phyloP scores from a whole-genome alignment of 2,888 invertebrate genomes.

The Thyatira batis region DNA sequence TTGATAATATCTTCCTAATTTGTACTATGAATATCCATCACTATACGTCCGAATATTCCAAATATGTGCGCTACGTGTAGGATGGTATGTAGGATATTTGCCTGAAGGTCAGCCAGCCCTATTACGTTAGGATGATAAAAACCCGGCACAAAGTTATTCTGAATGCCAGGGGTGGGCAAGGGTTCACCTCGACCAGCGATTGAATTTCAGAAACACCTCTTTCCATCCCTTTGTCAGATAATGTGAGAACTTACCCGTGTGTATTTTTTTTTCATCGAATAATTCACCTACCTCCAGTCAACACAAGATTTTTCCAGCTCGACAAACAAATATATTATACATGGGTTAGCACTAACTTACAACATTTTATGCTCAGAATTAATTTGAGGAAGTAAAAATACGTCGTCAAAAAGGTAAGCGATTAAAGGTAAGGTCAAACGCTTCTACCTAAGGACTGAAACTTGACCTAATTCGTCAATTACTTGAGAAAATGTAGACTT shows the following conservation, averaged over 20 bases:
- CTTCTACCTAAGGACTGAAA: conserved; percentile 1
- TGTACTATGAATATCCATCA: neutral
- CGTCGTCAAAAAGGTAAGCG: neutral
- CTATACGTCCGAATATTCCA: neutral
- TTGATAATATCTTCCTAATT: no score
- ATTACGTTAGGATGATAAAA: conserved; percentile 1
- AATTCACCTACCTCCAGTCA: neutral
- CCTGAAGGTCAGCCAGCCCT: neutral
- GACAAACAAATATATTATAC: neutral
- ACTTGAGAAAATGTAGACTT: conserved; percentile 18
- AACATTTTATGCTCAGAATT: neutral
- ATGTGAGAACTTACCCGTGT: neutral
- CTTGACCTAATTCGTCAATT: conserved; percentile 17
- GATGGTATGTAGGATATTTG: neutral
- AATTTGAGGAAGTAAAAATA: neutral
- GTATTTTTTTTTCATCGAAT: neutral
- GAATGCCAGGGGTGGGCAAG: neutral
- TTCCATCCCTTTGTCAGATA: neutral
- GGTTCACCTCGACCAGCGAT: neutral
- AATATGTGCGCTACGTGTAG: neutral
- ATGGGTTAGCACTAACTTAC: no score
- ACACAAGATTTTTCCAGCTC: neutral
- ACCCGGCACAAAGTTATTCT: conserved; percentile 3
- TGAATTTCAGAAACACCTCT: conserved; percentile 2
- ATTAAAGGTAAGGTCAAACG: neutral